These are phyloP conservation scores for Phymanthus crucifer DNA, from an alignment of 92 coral and sea anemone genomes.

Conservation along the genomic window DNA sequence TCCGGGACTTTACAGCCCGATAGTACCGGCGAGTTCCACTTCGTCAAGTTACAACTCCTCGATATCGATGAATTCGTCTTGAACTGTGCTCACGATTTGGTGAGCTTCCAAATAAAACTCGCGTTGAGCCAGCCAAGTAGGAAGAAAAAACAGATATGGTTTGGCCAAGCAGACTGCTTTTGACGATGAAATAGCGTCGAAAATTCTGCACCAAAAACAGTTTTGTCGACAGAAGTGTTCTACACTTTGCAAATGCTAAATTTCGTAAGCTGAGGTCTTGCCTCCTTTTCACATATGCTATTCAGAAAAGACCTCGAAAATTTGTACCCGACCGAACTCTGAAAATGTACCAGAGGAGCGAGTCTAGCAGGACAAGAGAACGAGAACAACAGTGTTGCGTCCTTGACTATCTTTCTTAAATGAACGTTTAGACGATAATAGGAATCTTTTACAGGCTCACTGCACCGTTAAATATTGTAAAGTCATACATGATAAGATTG, in stretches of 20 bases:
- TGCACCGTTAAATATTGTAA: conserved; percentile 68
- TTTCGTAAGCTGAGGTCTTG: background rate
- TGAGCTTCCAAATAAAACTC: background rate
- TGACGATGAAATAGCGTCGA: conserved; percentile 8
- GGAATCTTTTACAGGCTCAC: conserved; percentile 34
- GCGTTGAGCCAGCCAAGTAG: conserved; percentile 10
- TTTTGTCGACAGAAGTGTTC: conserved; percentile 21
- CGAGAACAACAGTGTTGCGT: conserved; percentile 13
- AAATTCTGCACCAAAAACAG: background rate
- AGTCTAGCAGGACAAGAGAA: conserved; percentile 9
- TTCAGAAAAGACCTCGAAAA: conserved; percentile 7
- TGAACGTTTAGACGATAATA: conserved; percentile 31
- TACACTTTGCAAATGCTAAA: conserved; percentile 21
- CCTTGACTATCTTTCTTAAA: conserved; percentile 20
- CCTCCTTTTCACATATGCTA: background rate
- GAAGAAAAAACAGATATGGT: background rate
- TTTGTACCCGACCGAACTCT: conserved; percentile 10
- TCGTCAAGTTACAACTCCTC: conserved; percentile 54
- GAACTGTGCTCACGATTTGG: conserved; percentile 7
- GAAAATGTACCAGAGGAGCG: conserved; percentile 5
- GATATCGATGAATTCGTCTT: conserved; percentile 52
- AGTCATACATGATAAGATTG: conserved; percentile 67
- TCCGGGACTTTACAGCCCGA: conserved; percentile 93
- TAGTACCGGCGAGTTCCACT: conserved; percentile 73
- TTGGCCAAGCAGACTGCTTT: conserved; percentile 17